Percentiles rank a stretch among this genome's conserved stretches.
These are phyloP conservation scores for Columbina picui DNA, from an alignment of 2,113 vertebrate species.

Conservation along the genomic window DNA sequence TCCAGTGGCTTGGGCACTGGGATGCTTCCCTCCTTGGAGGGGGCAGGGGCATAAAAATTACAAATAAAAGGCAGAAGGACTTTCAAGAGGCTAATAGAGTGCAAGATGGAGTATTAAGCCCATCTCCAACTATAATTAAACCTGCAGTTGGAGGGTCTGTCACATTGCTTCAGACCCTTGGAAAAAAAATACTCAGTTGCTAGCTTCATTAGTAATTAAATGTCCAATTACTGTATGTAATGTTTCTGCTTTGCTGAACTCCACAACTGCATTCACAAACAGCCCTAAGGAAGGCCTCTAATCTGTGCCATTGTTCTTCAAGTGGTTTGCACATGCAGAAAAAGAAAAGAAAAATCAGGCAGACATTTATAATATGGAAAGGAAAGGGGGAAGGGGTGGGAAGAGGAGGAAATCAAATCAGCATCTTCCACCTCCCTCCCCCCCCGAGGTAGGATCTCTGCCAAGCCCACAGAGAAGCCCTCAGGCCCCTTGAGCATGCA, in stretches of 20 bases:
- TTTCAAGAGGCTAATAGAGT: constrained; percentile 54
- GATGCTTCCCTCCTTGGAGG: not conserved
- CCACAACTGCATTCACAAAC: constrained; percentile 78
- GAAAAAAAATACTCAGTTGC: constrained; percentile 52
- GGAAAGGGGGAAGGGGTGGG: constrained; percentile 68
- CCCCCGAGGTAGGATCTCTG: constrained; percentile 64
- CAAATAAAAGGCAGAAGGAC: constrained; percentile 54
- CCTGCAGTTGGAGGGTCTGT: constrained; percentile 66
- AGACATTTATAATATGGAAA: constrained; percentile 75
- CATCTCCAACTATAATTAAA: constrained; percentile 68
- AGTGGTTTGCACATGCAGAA: constrained; percentile 79
- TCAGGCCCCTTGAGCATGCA: constrained; percentile 80
- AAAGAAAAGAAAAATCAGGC: constrained; percentile 78
- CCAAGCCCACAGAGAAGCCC: constrained; percentile 79
- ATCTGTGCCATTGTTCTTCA: constrained; percentile 83
- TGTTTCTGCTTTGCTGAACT: constrained; percentile 79
- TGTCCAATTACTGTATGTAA: constrained; percentile 78
- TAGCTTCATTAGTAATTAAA: constrained; percentile 78
- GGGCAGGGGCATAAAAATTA: constrained; percentile 27
- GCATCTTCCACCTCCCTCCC: constrained; percentile 64
- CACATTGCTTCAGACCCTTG: constrained; percentile 71
- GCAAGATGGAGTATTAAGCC: constrained; percentile 51
- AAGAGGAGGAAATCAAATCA: constrained; percentile 75
- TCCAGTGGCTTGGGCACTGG: not conserved
- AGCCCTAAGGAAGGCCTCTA: constrained; percentile 78